Percentiles rank a stretch among this genome's conserved stretches.
phyloP scores from a whole-genome alignment of 2,888 invertebrate species.

The Eupithecia tripunctaria region DNA sequence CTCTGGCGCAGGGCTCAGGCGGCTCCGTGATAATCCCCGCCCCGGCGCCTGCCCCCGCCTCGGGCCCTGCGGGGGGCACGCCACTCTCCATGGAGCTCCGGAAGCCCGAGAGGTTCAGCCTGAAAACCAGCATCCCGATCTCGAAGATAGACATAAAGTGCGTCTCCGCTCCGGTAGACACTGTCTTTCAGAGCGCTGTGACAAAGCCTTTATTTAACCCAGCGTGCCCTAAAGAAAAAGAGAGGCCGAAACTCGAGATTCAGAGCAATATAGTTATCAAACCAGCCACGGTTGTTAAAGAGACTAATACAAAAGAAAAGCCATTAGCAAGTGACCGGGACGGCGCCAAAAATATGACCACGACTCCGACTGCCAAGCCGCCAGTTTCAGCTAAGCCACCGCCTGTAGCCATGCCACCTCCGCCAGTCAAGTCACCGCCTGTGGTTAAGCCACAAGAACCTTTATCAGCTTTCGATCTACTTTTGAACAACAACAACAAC shows the following conservation, averaged over 20 bases:
- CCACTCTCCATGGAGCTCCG: constrained; percentile 58
- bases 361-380: constrained; percentile 9
- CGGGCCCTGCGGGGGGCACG: not conserved
- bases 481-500: constrained; percentile 3
- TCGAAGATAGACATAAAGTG: constrained; percentile 80
- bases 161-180: constrained; percentile 54
- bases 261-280: constrained; percentile 77
- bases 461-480: not conserved
- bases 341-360: constrained; percentile 10
- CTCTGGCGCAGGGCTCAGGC: constrained; percentile 67
- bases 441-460: not conserved
- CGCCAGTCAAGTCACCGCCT: not conserved
- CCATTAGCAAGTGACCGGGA: constrained; percentile 13
- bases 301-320: constrained; percentile 52
- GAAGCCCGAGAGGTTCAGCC: constrained; percentile 73
- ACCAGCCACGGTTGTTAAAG: constrained; percentile 57
- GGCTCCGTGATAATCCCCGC: constrained; percentile 59
- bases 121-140: constrained; percentile 81
- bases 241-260: constrained; percentile 67
- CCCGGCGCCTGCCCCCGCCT: not conserved
- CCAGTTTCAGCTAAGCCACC: not conserved
- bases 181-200: constrained; percentile 40
- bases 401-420: not conserved
- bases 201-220: constrained; percentile 55
- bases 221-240: constrained; percentile 49